These are phyloP conservation scores for Osmerus mordax DNA, from an alignment of 2,113 vertebrate genomes.

Conservation along the genomic window DNA sequence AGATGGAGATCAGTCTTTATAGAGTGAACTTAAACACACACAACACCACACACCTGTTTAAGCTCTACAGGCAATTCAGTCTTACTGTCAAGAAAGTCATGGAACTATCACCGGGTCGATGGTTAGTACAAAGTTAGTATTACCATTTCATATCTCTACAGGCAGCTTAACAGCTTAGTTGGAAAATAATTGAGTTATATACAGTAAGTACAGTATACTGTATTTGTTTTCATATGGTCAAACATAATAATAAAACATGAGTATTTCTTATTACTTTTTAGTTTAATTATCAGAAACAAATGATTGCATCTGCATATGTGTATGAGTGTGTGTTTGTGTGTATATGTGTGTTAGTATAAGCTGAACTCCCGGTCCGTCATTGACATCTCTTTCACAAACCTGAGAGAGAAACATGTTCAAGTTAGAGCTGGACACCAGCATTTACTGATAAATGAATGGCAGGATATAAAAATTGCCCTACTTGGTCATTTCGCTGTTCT, in stretches of 20 bases:
- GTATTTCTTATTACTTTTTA: too few relatives aligned
- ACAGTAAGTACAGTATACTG: too few relatives aligned
- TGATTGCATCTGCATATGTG: neutral
- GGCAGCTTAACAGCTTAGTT: neutral
- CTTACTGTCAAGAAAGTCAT: too few relatives aligned
- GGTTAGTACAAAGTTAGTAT: neutral
- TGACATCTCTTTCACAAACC: slow-evolving; percentile 70
- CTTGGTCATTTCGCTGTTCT: slow-evolving; percentile 76
- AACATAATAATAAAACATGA: too few relatives aligned
- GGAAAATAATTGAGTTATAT: too few relatives aligned
- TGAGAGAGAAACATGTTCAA: slow-evolving; percentile 41
- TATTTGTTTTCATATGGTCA: too few relatives aligned
- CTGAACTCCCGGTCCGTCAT: slow-evolving; percentile 59
- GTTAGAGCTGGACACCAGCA: neutral
- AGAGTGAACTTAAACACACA: too few relatives aligned
- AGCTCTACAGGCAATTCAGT: too few relatives aligned
- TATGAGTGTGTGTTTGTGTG: neutral
- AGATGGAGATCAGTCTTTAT: too few relatives aligned
- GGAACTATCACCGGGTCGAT: neutral
- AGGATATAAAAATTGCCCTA: slow-evolving; percentile 35
- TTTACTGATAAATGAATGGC: neutral
- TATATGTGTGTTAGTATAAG: slow-evolving; percentile 54
- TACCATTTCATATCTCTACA: neutral
- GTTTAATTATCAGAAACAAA: too few relatives aligned
- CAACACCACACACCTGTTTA: too few relatives aligned